Percentiles rank a stretch among this genome's conserved stretches.
Evolutionary conservation across 2,113 vertebrate species (phyloP).

Genomic region (Ceratotherium simum): DNA sequence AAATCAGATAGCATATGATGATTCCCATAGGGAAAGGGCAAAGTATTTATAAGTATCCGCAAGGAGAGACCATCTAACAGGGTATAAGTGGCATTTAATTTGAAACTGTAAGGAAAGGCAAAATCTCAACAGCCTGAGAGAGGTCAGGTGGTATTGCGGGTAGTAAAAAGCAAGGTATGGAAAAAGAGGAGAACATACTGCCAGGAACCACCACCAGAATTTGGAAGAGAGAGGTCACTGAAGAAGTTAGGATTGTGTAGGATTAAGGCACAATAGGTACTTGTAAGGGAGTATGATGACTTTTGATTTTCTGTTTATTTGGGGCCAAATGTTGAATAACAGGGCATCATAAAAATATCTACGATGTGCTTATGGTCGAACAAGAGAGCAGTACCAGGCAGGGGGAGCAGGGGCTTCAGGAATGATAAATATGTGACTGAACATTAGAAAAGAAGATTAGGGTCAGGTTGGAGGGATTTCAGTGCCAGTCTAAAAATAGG

Average conservation of each 20-base stretch:
- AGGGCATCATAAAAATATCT: neutral
- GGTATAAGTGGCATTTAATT: neutral
- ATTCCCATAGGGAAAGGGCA: neutral
- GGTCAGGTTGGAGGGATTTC: neutral
- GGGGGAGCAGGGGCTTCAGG: neutral
- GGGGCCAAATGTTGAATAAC: conserved; percentile 5
- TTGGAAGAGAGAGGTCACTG: neutral
- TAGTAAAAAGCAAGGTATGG: neutral
- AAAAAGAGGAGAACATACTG: neutral
- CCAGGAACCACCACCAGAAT: neutral
- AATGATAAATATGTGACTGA: neutral
- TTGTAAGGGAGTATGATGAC: neutral
- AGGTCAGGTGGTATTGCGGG: neutral
- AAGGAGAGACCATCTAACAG: neutral
- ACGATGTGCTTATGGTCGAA: neutral
- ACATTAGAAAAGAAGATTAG: neutral
- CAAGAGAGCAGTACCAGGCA: neutral
- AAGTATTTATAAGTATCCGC: neutral
- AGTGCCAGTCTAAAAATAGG: neutral
- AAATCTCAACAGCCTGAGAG: neutral
- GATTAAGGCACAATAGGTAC: neutral
- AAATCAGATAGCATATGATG: neutral
- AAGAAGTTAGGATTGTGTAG: neutral
- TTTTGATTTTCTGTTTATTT: neutral
- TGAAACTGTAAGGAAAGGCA: conserved; percentile 10